Evolutionary conservation across 1,140 invertebrate genomes (phyloP).

Genomic region (Drosophila miranda): DNA sequence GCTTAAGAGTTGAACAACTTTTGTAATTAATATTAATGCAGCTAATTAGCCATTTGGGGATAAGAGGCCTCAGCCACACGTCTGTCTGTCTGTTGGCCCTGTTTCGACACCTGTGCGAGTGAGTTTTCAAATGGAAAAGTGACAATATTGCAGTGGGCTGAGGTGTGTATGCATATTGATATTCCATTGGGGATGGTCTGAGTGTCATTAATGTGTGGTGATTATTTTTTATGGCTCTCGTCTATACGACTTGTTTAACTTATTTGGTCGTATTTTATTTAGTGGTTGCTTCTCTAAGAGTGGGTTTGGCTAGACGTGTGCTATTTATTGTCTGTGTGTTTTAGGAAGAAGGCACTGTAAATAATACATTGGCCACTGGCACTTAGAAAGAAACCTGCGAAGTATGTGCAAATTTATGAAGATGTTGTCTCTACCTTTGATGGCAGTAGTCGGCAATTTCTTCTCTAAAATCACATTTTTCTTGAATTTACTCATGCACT

Average conservation of each 20-base stretch:
- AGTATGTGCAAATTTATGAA: too few species aligned
- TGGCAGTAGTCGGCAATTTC: too few species aligned
- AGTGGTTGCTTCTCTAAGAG: too few species aligned
- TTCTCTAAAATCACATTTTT: too few species aligned
- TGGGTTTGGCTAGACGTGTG: too few species aligned
- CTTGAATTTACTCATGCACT: too few species aligned
- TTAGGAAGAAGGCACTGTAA: too few species aligned
- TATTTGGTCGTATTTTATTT: constrained; percentile 5
- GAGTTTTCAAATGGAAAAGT: constrained; percentile 26
- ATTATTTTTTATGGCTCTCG: constrained; percentile 34
- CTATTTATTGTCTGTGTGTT: too few species aligned
- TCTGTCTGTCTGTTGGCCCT: constrained; percentile 2
- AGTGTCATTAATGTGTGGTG: constrained; percentile 27
- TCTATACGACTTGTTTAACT: constrained; percentile 30
- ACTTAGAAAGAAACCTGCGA: too few species aligned
- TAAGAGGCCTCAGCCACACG: constrained; percentile 3
- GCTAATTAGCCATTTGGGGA: constrained; percentile 61
- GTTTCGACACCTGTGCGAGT: constrained; percentile 14
- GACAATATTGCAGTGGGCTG: constrained; percentile 11
- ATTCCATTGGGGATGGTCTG: constrained; percentile 15
- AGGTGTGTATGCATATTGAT: constrained; percentile 1
- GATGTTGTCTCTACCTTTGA: too few species aligned
- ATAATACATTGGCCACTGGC: too few species aligned
- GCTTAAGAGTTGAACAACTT: constrained; percentile 52
- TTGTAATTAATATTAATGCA: constrained; percentile 74